Evolutionary conservation across 2,797 vertebrate genomes (phyloP), one percentile per base, ranked within the genome.

Genomic region (Diplodus sargus): DNA sequence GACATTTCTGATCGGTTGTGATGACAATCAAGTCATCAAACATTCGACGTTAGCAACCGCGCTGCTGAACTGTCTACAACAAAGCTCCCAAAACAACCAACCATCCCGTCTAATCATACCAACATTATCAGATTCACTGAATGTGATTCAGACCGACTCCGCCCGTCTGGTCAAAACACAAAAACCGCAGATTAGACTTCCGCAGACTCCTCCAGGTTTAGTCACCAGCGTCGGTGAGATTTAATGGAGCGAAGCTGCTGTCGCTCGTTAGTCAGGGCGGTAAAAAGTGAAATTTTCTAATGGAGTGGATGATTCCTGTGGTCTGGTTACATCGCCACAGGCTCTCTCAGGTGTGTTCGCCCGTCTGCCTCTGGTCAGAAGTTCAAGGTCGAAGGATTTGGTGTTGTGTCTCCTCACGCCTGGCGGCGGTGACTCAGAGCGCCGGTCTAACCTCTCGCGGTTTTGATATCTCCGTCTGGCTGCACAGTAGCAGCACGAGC

Each of bases 281-380:
- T 61, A 42, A 39, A 70, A 81, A 84, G 81, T 79, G 68, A 80
- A 58, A 68, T 70, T 74, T 74, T 69, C 72, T 49, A 76, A 74
- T 75, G 70, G 76, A 51, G 9, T 77, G 57, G 76, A 69, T 48
- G 28, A 71, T 72, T 72, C 53, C 59, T 85, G 70, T 51, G 70
- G 70, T 77, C 59, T 56, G 4, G 8, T 64, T 49, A 8, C 48
- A 42, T 14, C 7, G 70, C 83, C 4, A 12, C 68, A 62, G 63
- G 80, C 69, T 74, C 57, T 14, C 48, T 22, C 76, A 66, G 61
- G 85, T 87, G 83, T 73, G 82, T 77, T n/a, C 68, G 18, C 65
- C 69, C 45, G 51, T 62, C 73, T 67, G 70, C 81, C 61, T 78
- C 66, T 86, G 89, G 85, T 25, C 39, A 6, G 60, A 77, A 60